Evolutionary conservation across 1,140 invertebrate genomes (phyloP), one percentile per base, ranked within the genome.

Genomic region (Drosophila equinoxialis): DNA sequence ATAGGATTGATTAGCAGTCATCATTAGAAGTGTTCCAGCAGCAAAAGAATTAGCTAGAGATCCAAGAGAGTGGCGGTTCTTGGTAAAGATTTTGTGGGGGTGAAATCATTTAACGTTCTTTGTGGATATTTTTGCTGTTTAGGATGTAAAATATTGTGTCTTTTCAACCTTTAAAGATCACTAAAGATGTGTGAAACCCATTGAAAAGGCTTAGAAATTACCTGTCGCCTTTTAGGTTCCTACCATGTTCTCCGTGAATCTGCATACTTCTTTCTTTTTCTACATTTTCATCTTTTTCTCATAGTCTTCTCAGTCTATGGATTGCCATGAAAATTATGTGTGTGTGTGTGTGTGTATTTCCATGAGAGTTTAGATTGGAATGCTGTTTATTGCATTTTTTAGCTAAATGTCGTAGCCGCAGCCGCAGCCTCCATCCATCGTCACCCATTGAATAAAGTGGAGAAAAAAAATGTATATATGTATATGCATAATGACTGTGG

Each of bases 331-430:
- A 42, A 58, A 60, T 51, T 59, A 65, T 71, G 45, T 64, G 67
- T 71, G 45, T 64, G 64, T 42, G 62, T 59, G 57, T 39, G 13
- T 59, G 55, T 45, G 39, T 48, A 61, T 72, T 42, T 62, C 41
- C 59, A 61, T 73, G 70, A 60, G 68, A 74, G 70, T 81, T 77
- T 71, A 72, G 78, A 78, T 86, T 81, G 81, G 82, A 86, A 85
- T 85, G 82, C 75, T 86, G 82, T 85, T 85, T 86, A 85, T 85
- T 85, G 81, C 81, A 85, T 84, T 84, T 79, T 70, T 80, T 65
- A 79, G 73, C 67, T 84, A 85, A 84, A 80, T 84, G 81, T 77
- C 81, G 81, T 55, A 51, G 60, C 37, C 20, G 57, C 14, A n/a
- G 58, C 13, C n/a, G 33, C 17, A 35, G 58, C 17, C 13, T 17